Evolutionary conservation across 2,797 vertebrate species (phyloP).

Genomic region (Galaxias olidus): DNA sequence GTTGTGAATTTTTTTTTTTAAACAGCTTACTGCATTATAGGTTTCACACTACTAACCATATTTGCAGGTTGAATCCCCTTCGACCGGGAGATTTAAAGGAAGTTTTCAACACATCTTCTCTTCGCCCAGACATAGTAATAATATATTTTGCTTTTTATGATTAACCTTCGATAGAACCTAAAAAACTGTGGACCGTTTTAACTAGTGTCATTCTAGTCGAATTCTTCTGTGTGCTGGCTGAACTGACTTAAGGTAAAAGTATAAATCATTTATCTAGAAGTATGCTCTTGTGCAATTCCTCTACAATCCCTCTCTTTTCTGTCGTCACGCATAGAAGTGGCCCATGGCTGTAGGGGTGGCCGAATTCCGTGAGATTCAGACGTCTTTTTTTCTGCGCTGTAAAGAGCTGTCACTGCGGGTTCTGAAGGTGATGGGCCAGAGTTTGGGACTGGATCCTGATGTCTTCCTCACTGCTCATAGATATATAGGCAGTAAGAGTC

Average conservation of each 20-base stretch:
- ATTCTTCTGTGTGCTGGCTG: not conserved
- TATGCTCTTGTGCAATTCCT: not conserved
- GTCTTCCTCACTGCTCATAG: slow-evolving; percentile 65
- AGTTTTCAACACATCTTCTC: slow-evolving; percentile 58
- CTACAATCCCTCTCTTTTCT: not conserved
- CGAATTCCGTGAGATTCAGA: slow-evolving; percentile 54
- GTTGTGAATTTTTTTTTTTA: no score
- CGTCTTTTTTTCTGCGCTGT: slow-evolving; percentile 66
- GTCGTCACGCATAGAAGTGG: slow-evolving; percentile 59
- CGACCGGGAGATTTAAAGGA: slow-evolving; percentile 76
- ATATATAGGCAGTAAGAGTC: slow-evolving; percentile 64
- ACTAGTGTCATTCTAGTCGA: not conserved
- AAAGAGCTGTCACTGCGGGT: slow-evolving; percentile 68
- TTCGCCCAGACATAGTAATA: slow-evolving; percentile 64
- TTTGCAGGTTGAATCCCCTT: slow-evolving; percentile 67
- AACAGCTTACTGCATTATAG: no score
- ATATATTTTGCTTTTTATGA: not conserved
- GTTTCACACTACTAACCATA: not conserved
- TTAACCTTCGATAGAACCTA: not conserved
- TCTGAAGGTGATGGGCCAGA: slow-evolving; percentile 67
- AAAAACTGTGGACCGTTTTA: not conserved
- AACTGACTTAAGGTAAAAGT: not conserved
- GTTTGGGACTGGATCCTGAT: slow-evolving; percentile 63
- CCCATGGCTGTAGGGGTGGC: slow-evolving; percentile 40
- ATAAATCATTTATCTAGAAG: not conserved